These are phyloP conservation scores for Ceratosolen solmsi DNA, from an alignment of 1,140 invertebrate genomes.

Conservation along the genomic window DNA sequence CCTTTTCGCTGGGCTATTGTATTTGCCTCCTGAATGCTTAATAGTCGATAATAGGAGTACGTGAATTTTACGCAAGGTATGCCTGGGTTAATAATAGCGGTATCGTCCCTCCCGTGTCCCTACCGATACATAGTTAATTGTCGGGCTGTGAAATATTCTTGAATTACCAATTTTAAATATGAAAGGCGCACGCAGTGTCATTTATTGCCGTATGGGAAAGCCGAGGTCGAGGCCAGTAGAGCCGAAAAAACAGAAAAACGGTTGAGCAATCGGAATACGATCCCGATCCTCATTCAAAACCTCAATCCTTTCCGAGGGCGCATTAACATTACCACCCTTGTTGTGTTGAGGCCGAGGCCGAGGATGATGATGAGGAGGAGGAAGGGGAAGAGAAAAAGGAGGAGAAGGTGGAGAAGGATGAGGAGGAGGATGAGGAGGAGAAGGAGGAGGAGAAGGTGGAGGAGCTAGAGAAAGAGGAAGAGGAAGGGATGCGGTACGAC, in stretches of 20 bases:
- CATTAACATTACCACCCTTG: not conserved
- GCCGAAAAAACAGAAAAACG: not conserved
- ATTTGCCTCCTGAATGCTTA: not conserved
- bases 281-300: conserved; percentile 3
- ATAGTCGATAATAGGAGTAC: not conserved
- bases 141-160: conserved; percentile 1
- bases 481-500: too few relatives aligned
- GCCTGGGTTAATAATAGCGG: too few relatives aligned
- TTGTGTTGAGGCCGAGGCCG: not conserved
- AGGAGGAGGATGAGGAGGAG: not conserved
- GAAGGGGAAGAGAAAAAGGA: not conserved
- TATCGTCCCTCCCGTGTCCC: too few relatives aligned
- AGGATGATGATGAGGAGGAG: not conserved
- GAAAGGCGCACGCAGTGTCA: not conserved
- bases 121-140: not conserved
- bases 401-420: not conserved
- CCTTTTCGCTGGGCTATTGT: too few relatives aligned
- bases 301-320: not conserved
- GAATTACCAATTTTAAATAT: conserved; percentile 17
- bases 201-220: not conserved
- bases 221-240: not conserved
- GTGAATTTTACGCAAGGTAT: too few relatives aligned
- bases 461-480: not conserved
- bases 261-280: not conserved
- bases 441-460: not conserved